Evolutionary conservation across 2,888 invertebrate genomes (phyloP), one percentile per base, ranked within the genome.

Genomic region (Stenoptilia bipunctidactyla): DNA sequence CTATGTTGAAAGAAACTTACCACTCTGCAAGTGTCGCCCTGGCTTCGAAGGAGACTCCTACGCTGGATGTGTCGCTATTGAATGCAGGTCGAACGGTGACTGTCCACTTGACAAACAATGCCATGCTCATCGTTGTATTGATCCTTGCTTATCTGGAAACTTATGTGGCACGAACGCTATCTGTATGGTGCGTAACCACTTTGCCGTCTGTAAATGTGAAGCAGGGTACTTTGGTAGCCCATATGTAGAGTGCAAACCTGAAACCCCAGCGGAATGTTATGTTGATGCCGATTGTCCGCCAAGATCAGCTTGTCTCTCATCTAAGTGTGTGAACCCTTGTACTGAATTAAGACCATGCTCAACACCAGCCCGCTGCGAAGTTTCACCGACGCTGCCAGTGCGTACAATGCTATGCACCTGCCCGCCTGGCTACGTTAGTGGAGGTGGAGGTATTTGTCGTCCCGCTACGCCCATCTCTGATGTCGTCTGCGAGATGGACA

Each of bases 341-440:
- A 67, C 86, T 2, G 86, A 87, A 6, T 76, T 94, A 38, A 88
- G 90, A 51, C 96, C 96, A 1, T 96, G 96, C 62, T 87, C 88
- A 35, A 85, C 87, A 39, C 94, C 94, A 27, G 90, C 95, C 0
- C 88, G 88, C 47, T 96, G 96, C 60, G 88, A 90, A 68, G 94
- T 94, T 0, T 88, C 93, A 15, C 89, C 91, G 1, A 92, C 94
- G 2, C 69, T 91, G 15, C 94, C 96, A 0, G 92, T 95, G 4
- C 87, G 95, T 46, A 94, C 95, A 1, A 93, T 96, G 92, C 87
- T 94, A 27, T 96, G 96, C 62, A 88, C 93, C 2, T 96, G 96
- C 56, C 93, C 95, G 15, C 92, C 92, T 38, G 96, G 96, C 13
- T 95, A 93, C 55, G 88, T 94, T 2, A 93, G 92, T 69, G 91